Evolutionary conservation across 2,797 vertebrate genomes (phyloP), one percentile per base, ranked within the genome.

Genomic region (Squalus acanthias): DNA sequence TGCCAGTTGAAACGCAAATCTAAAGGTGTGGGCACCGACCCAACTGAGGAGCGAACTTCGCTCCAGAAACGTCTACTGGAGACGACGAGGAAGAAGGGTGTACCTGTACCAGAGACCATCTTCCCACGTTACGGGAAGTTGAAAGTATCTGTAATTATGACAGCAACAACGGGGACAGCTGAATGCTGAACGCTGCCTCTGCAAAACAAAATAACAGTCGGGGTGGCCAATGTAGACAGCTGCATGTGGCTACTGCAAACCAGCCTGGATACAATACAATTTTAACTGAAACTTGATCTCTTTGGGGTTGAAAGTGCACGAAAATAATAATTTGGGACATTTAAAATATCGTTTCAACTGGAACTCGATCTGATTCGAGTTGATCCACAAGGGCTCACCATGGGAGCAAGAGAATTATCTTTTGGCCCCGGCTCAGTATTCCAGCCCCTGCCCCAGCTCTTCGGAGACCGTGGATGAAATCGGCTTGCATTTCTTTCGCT

Each of bases 291-390:
- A 91, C 33, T 24, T 91, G 57, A 65, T 65, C 26, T 92, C 89
- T n/a, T 65, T n/a, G n/a, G 57, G 60, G 26, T 63, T 92, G 26
- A 92, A 92, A 92, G 60, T n/a, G 60, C 89, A 65, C 4, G 33
- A 92, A 63, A 92, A 65, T 63, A 60, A 92, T 92, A 92, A n/a
- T 50, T 85, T 85, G 46, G 39, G 82, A 50, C 82, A 50, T 50
- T 50, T 85, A 85, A 85, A 85, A 85, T 85, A 85, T 85, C 39
- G 20, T 50, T 85, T 85, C 46, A 85, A 85, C 82, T 85, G 82
- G 46, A 50, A 85, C 17, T 85, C 20, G 46, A 85, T 85, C 82
- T 24, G 46, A 50, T 85, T 85, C 1, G 46, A 85, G 82, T 85
- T 85, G 39, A 85, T 24, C 39, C 46, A 22, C 39, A 24, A 50